Percentiles rank a stretch among this genome's conserved stretches.
phyloP scores from a whole-genome alignment of 2,888 invertebrate genomes.

The Iphiclides podalirius region DNA sequence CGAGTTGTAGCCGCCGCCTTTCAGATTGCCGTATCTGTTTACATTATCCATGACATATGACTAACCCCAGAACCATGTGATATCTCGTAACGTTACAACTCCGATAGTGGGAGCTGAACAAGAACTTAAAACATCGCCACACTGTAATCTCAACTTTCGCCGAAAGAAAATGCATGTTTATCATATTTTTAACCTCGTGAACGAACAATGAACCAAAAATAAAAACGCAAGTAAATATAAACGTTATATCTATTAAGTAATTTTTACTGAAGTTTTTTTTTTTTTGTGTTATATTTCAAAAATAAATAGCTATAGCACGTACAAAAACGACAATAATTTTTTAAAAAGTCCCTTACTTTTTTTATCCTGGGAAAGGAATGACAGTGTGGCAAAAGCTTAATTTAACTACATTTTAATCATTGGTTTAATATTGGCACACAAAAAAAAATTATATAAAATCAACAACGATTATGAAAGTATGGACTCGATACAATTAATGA shows the following conservation, averaged over 20 bases:
- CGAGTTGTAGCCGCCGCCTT: neutral
- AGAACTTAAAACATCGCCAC: too few relatives aligned
- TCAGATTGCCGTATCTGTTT: neutral
- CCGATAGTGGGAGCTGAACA: too few relatives aligned
- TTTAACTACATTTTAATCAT: slow-evolving; percentile 2
- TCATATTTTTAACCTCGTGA: too few relatives aligned
- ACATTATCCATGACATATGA: slow-evolving; percentile 5
- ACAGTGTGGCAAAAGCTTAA: neutral
- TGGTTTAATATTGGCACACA: neutral
- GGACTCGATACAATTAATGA: neutral
- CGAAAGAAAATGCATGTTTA: too few relatives aligned
- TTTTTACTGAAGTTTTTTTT: too few relatives aligned
- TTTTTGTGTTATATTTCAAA: too few relatives aligned
- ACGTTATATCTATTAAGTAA: too few relatives aligned
- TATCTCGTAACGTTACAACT: neutral
- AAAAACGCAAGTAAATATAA: too few relatives aligned
- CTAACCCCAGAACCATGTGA: neutral
- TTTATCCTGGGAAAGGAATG: too few relatives aligned
- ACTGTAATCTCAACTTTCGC: neutral
- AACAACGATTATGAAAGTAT: neutral
- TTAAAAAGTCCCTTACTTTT: neutral
- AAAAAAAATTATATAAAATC: neutral
- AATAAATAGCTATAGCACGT: too few relatives aligned
- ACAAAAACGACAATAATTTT: neutral
- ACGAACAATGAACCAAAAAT: too few relatives aligned